phyloP scores from a whole-genome alignment of 2,113 vertebrate genomes.

The Parus major region DNA sequence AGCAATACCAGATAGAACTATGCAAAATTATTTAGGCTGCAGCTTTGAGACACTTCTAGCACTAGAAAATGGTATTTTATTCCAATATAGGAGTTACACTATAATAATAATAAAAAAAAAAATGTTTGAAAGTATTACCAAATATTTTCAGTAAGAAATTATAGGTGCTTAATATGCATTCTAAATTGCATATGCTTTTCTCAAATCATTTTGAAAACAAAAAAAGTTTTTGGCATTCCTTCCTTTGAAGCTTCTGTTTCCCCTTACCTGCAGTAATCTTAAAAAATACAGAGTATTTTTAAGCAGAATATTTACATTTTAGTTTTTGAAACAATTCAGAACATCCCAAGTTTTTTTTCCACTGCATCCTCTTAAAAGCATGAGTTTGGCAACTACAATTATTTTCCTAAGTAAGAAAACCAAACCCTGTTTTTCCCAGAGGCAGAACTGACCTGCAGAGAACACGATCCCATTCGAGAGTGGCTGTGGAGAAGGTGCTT shows the following conservation, averaged over 20 bases:
- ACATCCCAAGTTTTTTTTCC: not conserved
- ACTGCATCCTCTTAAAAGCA: not conserved
- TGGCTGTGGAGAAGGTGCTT: not conserved
- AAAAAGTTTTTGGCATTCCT: not conserved
- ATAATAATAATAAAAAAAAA: not conserved
- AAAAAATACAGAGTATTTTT: not conserved
- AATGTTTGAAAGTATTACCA: not conserved
- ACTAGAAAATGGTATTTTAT: not conserved
- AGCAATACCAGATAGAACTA: not conserved
- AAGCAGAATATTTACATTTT: not conserved
- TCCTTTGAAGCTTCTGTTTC: not conserved
- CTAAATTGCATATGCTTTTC: not conserved
- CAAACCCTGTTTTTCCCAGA: not conserved
- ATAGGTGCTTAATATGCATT: not conserved
- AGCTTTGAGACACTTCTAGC: not conserved
- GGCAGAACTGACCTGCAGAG: not conserved
- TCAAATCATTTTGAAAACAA: not conserved
- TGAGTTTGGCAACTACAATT: not conserved
- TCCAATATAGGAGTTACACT: not conserved
- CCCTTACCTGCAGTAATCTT: not conserved
- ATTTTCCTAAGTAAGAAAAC: not conserved
- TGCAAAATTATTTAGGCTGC: not conserved
- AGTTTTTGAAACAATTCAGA: not conserved
- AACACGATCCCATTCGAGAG: fast-evolving
- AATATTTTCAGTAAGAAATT: not conserved